These are phyloP conservation scores for Zaprionus inermis DNA, from an alignment of 1,140 invertebrate genomes.

Conservation along the genomic window DNA sequence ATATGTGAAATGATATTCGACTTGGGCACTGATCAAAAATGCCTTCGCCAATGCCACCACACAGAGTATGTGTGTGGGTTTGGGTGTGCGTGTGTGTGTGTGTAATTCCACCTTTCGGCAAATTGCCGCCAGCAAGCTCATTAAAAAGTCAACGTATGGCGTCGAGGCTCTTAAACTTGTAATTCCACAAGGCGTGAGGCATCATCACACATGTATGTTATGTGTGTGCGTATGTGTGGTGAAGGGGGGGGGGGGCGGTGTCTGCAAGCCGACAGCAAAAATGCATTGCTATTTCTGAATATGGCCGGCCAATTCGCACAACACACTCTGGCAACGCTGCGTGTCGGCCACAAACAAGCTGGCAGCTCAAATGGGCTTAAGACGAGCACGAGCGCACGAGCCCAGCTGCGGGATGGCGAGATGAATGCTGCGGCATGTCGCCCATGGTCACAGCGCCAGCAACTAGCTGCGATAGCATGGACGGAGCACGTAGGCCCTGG, in stretches of 20 bases:
- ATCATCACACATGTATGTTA: background rate
- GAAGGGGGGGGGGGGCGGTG: background rate
- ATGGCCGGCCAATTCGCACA: constrained; percentile 36
- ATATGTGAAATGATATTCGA: constrained; percentile 83
- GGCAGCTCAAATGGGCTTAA: constrained; percentile 63
- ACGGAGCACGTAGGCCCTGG: background rate
- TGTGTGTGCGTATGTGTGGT: too few species aligned
- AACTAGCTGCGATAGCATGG: constrained; percentile 8
- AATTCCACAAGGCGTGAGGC: constrained; percentile 21
- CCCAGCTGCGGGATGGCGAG: constrained; percentile 23
- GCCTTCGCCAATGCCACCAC: constrained; percentile 43
- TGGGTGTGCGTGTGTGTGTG: constrained; percentile 27
- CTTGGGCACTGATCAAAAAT: constrained; percentile 74
- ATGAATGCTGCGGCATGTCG: constrained; percentile 52
- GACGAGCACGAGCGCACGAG: constrained; percentile 36
- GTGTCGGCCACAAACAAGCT: constrained; percentile 48
- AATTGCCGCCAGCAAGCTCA: constrained; percentile 72
- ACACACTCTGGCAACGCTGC: constrained; percentile 40
- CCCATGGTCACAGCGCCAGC: constrained; percentile 63
- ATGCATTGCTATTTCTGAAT: constrained; percentile 56
- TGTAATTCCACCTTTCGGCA: constrained; percentile 70
- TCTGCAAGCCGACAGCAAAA: constrained; percentile 30
- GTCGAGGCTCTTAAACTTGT: constrained; percentile 61
- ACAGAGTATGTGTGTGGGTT: constrained; percentile 15
- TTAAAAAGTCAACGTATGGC: constrained; percentile 78